Conservation (phyloP, 1,140 invertebrate genomes). For the Pachypsylla venusta region DNA sequence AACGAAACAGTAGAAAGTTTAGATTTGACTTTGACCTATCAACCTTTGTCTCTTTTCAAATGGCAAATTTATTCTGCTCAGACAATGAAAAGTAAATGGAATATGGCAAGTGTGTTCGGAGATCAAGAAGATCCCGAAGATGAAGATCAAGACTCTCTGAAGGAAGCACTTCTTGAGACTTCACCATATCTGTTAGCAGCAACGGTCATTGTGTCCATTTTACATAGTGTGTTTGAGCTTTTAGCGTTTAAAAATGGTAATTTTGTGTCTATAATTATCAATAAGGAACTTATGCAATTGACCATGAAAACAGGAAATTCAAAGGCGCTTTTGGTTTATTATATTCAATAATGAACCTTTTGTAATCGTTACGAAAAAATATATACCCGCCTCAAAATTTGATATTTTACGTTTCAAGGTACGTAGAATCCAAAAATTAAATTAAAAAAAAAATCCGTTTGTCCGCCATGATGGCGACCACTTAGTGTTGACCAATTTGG, state of each 20-base stretch:
- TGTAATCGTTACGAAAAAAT: too few species aligned
- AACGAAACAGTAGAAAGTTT: conserved; percentile 61
- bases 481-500: too few species aligned
- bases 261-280: too few species aligned
- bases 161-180: conserved; percentile 92
- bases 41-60: conserved; percentile 87
- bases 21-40: conserved; percentile 66
- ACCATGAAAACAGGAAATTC: too few species aligned
- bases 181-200: conserved; percentile 87
- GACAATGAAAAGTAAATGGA: conserved; percentile 69
- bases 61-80: conserved; percentile 94
- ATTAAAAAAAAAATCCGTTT: too few species aligned
- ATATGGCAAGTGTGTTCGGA: conserved; percentile 36
- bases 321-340: too few species aligned
- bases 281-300: too few species aligned
- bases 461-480: too few species aligned
- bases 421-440: too few species aligned
- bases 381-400: too few species aligned
- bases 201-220: conserved; percentile 81
- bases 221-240: conserved; percentile 97
- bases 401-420: too few species aligned
- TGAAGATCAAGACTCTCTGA: conserved; percentile 85
- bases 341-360: too few species aligned
- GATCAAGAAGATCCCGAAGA: conserved; percentile 29
- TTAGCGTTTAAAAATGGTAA: conserved; percentile 97